Base-by-base conservation (phyloP, 2,888 invertebrate genomes). In the Spisula solida region DNA sequence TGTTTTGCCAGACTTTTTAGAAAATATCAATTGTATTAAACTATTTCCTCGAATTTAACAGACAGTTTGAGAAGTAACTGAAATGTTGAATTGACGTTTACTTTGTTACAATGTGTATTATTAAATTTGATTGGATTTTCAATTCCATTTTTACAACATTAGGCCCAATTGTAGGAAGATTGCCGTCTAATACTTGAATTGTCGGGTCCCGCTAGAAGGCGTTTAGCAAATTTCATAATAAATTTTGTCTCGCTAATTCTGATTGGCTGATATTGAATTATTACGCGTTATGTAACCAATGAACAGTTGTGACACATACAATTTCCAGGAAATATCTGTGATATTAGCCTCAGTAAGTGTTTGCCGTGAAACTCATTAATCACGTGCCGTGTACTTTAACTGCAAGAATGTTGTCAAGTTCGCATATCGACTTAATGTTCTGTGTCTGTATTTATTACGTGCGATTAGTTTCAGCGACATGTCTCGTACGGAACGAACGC, bases 41-140 rank as follows among this genome's bases (percentile, higher is more conserved):
- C 14, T 34, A 75, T 75, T 31, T 34, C 34, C 29, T 14, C 34
- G 25, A 14, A 18, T 34, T 75, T 75, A 75, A 75, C n/a, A 75
- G 75, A 75, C 75, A 75, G 75, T 75, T 75, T 75, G 75, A 75
- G 16, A 75, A 14, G 75, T 34, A 75, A 75, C 75, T 34, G 75
- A 16, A 75, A 34, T 75, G 31, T 75, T 34, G 75, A 75, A 75
- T 75, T 34, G 75, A 75, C 75, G 31, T 75, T 75, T 31, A 75
- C 75, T 31, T 34, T 75, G 75, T 75, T 34, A 34, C 75, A 34
- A 75, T 34, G 31, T 31, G 2, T 75, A 34, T 75, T 75, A 31
- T 75, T 75, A 16, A 75, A 75, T 75, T 75, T 29, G 75, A 75
- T 75, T 75, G 75, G 34, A 75, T 75, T 34, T 75, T 18, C 31